Percentiles rank a stretch among this genome's conserved stretches.
Evolutionary conservation across 2,888 invertebrate species (phyloP).

Genomic region (Mythimna lalbum): DNA sequence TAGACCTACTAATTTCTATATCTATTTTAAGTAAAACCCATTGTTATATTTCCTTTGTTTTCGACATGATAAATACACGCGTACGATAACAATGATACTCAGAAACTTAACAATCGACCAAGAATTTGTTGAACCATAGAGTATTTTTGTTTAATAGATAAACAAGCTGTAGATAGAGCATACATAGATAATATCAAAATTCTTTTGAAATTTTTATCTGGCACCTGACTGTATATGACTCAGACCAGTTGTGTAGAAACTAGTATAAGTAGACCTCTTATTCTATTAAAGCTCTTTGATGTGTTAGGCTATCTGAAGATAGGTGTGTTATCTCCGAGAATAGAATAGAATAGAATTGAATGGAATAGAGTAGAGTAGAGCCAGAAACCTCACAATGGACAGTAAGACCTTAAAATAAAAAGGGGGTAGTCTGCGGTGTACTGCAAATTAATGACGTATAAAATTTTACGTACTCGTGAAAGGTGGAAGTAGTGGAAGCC

Average conservation of each 20-base stretch:
- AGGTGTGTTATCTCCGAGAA: neutral
- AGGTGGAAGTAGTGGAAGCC: no score
- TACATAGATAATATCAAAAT: neutral
- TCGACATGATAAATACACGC: neutral
- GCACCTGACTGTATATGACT: neutral
- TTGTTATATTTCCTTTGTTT: slow-evolving; percentile 36
- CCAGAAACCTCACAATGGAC: no score
- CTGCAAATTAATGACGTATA: no score
- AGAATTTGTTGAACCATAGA: slow-evolving; percentile 10
- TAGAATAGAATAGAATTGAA: no score
- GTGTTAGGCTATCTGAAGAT: neutral
- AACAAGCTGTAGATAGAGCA: neutral
- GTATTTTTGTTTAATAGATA: slow-evolving; percentile 3
- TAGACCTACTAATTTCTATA: slow-evolving; percentile 1
- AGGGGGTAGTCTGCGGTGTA: no score
- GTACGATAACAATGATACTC: slow-evolving; percentile 4
- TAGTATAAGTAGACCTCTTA: neutral
- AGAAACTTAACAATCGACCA: slow-evolving; percentile 8
- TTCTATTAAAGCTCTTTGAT: neutral
- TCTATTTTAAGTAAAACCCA: slow-evolving; percentile 25
- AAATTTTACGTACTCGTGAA: no score
- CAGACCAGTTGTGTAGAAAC: neutral
- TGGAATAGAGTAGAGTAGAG: no score
- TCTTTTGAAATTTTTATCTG: neutral
- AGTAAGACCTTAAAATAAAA: no score